Conservation (phyloP, 1,140 invertebrate species). For the Ceratosolen solmsi region DNA sequence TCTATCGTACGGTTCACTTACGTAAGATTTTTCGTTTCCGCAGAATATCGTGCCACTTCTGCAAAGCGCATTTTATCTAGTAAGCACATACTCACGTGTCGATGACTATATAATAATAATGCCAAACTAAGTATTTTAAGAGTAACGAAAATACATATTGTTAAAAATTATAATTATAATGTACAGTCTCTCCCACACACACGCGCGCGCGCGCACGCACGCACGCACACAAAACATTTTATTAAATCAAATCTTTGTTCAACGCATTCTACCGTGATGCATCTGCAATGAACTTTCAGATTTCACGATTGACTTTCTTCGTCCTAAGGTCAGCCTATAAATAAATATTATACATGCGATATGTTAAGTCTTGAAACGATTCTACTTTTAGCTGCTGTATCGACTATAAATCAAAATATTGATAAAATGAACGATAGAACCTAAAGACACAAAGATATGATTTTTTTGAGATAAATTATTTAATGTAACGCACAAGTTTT, state of each 20-base stretch:
- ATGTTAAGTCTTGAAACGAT: neutral
- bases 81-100: neutral
- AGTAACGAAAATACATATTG: neutral
- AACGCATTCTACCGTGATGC: neutral
- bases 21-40: constrained; percentile 12
- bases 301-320: neutral
- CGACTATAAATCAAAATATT: too few species aligned
- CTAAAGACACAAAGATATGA: neutral
- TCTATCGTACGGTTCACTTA: neutral
- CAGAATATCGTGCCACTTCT: neutral
- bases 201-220: too few species aligned
- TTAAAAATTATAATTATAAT: neutral
- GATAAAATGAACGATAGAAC: neutral
- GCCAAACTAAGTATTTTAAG: neutral
- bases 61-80: neutral
- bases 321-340: neutral
- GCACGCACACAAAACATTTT: too few species aligned
- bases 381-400: neutral
- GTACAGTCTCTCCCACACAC: too few species aligned
- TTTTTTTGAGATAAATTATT: neutral
- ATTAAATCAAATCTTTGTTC: neutral
- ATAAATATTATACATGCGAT: neutral
- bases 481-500: neutral
- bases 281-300: neutral
- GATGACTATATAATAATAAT: neutral